phyloP scores from a whole-genome alignment of 92 coral and sea anemone genomes.

The Palythoa heliodiscus region DNA sequence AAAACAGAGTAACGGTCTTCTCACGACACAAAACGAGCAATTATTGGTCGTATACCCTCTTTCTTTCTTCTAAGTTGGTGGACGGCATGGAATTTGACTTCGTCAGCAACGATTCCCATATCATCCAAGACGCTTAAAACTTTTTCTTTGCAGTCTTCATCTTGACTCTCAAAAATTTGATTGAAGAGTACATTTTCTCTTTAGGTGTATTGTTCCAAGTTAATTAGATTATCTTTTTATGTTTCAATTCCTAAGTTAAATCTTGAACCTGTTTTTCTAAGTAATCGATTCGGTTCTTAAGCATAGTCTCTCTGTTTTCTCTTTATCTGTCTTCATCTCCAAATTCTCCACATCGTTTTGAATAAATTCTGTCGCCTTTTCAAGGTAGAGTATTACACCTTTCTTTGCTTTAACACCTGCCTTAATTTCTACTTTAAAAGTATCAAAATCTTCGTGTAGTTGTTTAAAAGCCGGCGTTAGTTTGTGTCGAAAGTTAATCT shows the following conservation, averaged over 20 bases:
- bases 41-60: background rate
- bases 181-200: background rate
- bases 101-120: background rate
- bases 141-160: conserved; percentile 22
- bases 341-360: conserved; percentile 9
- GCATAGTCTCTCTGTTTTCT: background rate
- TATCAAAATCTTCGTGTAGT: background rate
- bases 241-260: background rate
- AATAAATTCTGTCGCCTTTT: conserved; percentile 21
- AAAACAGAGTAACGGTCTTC: conserved; percentile 12
- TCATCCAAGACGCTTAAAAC: conserved; percentile 8
- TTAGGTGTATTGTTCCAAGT: background rate
- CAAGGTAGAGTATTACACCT: background rate
- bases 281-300: background rate
- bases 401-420: conserved; percentile 1
- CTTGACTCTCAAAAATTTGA: conserved; percentile 5
- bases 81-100: conserved; percentile 11
- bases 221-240: background rate
- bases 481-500: background rate
- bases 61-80: background rate
- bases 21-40: conserved; percentile 19
- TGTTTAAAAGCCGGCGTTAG: conserved; percentile 2
- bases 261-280: no score
- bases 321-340: background rate
- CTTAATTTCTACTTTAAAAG: background rate